Evolutionary conservation across 2,113 vertebrate species (phyloP).

Genomic region (Prinia subflava): DNA sequence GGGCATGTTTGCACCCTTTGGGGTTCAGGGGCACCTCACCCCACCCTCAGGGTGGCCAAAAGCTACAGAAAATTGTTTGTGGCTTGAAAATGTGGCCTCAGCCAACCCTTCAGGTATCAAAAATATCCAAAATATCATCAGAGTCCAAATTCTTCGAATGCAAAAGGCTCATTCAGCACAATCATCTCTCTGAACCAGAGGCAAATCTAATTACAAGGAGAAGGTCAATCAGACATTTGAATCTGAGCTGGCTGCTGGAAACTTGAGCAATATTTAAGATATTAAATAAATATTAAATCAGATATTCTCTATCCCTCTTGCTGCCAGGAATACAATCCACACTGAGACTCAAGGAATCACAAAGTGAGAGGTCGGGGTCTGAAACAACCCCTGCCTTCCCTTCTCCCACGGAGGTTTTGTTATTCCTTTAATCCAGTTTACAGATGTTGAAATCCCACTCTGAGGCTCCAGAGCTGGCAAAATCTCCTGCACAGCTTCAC

Average conservation of each 20-base stretch:
- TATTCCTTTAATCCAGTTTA: not conserved
- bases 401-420: not conserved
- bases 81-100: not conserved
- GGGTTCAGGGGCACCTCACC: not conserved
- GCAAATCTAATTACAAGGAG: not conserved
- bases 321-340: fast-evolving
- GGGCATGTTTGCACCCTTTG: not conserved
- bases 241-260: not conserved
- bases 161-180: not conserved
- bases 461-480: not conserved
- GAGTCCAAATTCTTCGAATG: not conserved
- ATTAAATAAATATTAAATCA: not conserved
- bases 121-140: not conserved
- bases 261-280: not conserved
- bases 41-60: not conserved
- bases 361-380: not conserved
- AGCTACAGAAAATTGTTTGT: not conserved
- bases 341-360: not conserved
- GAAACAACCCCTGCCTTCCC: not conserved
- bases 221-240: not conserved
- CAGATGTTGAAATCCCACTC: not conserved
- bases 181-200: not conserved
- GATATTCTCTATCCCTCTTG: not conserved
- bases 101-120: not conserved
- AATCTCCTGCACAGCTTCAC: not conserved